Percentiles rank a stretch among this genome's conserved stretches.
These are phyloP conservation scores for Drosophila carrolli DNA, from an alignment of 1,140 invertebrate species.

Conservation along the genomic window DNA sequence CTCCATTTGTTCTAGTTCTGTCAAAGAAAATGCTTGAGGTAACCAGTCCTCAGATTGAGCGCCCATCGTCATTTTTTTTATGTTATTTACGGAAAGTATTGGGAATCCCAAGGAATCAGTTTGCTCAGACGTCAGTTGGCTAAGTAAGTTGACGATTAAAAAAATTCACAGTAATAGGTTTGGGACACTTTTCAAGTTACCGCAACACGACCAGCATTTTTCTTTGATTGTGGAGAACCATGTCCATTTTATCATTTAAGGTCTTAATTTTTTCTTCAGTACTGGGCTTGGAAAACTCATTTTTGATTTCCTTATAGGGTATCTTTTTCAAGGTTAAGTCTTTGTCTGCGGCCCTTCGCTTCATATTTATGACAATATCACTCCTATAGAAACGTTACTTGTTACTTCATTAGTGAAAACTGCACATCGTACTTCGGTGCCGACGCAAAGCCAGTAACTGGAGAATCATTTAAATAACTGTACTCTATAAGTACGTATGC, in stretches of 20 bases:
- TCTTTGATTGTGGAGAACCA: conserved; percentile 27
- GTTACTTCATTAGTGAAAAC: neutral
- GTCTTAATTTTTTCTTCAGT: conserved; percentile 32
- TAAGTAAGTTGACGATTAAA: neutral
- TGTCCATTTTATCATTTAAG: conserved; percentile 35
- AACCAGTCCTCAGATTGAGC: neutral
- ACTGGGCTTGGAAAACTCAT: neutral
- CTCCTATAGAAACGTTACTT: neutral
- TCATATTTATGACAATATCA: neutral
- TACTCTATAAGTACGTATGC: no score
- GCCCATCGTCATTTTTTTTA: neutral
- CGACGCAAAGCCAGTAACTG: neutral
- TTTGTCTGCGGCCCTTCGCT: neutral
- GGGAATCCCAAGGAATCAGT: neutral
- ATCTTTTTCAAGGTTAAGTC: neutral
- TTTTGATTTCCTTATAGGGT: neutral
- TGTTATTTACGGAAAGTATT: neutral
- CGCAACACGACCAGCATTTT: conserved; percentile 28
- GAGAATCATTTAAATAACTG: neutral
- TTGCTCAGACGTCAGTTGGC: conserved; percentile 7
- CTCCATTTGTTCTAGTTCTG: conserved; percentile 23
- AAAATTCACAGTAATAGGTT: neutral
- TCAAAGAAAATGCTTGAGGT: conserved; percentile 32
- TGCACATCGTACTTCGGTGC: neutral
- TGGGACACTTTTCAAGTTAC: neutral